phyloP scores from a whole-genome alignment of 2,888 invertebrate genomes.

The Drosophila recens region DNA sequence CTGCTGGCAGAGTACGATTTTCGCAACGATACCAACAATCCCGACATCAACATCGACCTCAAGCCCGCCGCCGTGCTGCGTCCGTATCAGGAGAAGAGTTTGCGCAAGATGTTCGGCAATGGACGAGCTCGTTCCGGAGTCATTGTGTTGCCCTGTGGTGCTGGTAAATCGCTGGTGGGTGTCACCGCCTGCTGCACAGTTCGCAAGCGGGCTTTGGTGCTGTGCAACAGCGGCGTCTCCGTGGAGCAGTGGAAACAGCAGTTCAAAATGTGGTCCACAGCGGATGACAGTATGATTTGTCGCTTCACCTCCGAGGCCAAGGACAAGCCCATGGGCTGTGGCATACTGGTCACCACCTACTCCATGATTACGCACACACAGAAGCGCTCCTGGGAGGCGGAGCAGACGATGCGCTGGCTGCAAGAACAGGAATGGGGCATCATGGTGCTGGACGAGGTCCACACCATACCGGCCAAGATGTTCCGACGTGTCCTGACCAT shows the following conservation, averaged over 20 bases:
- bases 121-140: constrained; percentile 97
- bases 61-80: constrained; percentile 95
- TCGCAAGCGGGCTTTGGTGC: constrained; percentile 95
- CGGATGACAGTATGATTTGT: constrained; percentile 99
- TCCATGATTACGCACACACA: constrained; percentile 99
- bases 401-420: constrained; percentile 99
- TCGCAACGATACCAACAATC: constrained; percentile 97
- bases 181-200: constrained; percentile 99
- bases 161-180: constrained; percentile 93
- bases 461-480: constrained; percentile 99
- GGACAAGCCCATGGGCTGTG: constrained; percentile 98
- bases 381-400: constrained; percentile 99
- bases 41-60: constrained; percentile 94
- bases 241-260: constrained; percentile 99
- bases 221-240: constrained; percentile 99
- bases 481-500: constrained; percentile 98
- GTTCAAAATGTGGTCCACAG: constrained; percentile 99
- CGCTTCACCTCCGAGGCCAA: constrained; percentile 99
- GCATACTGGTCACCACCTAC: constrained; percentile 96
- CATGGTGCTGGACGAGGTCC: constrained; percentile 98
- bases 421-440: constrained; percentile 99
- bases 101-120: constrained; percentile 99
- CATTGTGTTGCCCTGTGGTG: constrained; percentile 99
- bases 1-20: constrained; percentile 99
- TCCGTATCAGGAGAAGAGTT: constrained; percentile 99